Conservation (phyloP, 2,888 invertebrate genomes). For the Spialia ferax region DNA sequence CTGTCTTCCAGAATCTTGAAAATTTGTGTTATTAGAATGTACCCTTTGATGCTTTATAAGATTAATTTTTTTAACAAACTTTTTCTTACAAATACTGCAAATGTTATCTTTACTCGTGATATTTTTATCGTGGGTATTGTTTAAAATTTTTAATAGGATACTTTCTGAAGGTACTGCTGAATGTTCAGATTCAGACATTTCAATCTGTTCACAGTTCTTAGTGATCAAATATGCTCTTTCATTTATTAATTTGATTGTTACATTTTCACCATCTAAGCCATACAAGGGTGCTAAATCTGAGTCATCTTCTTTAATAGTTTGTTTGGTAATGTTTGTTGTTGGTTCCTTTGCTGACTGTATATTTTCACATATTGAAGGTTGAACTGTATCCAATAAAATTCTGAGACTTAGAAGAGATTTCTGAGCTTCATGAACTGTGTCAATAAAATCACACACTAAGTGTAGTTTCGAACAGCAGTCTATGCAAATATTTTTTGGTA, state of each 20-base stretch:
- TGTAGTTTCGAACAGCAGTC: conserved; percentile 89
- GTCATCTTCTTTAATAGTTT: neutral
- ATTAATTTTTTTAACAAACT: conserved; percentile 88
- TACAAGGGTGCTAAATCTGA: conserved; percentile 60
- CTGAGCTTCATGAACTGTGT: conserved; percentile 88
- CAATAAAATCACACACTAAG: conserved; percentile 89
- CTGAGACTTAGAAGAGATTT: conserved; percentile 80
- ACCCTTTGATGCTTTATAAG: conserved; percentile 88
- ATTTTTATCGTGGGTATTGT: conserved; percentile 88
- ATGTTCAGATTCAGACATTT: too few species aligned
- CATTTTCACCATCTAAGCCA: conserved; percentile 55
- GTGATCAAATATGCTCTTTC: conserved; percentile 48
- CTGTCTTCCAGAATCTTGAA: conserved; percentile 89
- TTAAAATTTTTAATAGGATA: conserved; percentile 85
- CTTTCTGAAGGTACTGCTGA: conserved; percentile 85
- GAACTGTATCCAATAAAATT: conserved; percentile 51
- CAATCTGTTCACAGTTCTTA: conserved; percentile 46
- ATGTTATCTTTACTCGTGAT: conserved; percentile 60
- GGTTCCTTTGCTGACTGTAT: neutral
- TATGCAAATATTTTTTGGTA: conserved; percentile 90
- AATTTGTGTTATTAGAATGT: conserved; percentile 88
- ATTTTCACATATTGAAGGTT: neutral
- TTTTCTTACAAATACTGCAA: conserved; percentile 88
- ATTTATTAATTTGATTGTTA: conserved; percentile 69
- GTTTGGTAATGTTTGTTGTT: neutral